Evolutionary conservation across 2,888 invertebrate genomes (phyloP).

Genomic region (Seira sanloemensis): DNA sequence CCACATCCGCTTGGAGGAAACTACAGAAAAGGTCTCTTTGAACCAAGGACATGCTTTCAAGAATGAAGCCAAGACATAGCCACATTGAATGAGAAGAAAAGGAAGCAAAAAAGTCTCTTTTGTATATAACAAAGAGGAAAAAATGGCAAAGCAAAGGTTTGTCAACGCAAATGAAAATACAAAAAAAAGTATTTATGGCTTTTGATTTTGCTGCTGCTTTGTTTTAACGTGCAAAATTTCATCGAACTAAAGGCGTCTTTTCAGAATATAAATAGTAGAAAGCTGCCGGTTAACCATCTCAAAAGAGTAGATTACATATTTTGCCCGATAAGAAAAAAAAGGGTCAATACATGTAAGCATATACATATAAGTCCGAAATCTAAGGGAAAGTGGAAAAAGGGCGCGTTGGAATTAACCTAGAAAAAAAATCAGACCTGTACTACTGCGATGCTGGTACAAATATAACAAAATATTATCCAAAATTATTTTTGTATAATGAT

Average conservation of each 20-base stretch:
- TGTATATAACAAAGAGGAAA: constrained; percentile 24
- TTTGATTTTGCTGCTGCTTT: neutral
- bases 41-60: constrained; percentile 38
- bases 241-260: too few relatives aligned
- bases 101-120: constrained; percentile 22
- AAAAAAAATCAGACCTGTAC: constrained; percentile 15
- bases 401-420: neutral
- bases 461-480: too few relatives aligned
- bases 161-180: constrained; percentile 33
- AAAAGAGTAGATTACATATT: too few relatives aligned
- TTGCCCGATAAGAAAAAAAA: too few relatives aligned
- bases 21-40: constrained; percentile 39
- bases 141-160: constrained; percentile 34
- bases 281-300: too few relatives aligned
- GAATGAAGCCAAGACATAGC: constrained; percentile 17
- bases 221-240: too few relatives aligned
- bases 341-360: neutral
- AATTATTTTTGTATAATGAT: neutral
- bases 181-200: neutral
- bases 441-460: constrained; percentile 55
- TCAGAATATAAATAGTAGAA: too few relatives aligned
- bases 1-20: constrained; percentile 54
- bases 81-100: constrained; percentile 23
- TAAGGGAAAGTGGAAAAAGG: neutral
- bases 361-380: neutral